Evolutionary conservation across 23 tunicate species (phyloP), one percentile per base, ranked within the genome.

Genomic region (Clavelina lepadiformis): DNA sequence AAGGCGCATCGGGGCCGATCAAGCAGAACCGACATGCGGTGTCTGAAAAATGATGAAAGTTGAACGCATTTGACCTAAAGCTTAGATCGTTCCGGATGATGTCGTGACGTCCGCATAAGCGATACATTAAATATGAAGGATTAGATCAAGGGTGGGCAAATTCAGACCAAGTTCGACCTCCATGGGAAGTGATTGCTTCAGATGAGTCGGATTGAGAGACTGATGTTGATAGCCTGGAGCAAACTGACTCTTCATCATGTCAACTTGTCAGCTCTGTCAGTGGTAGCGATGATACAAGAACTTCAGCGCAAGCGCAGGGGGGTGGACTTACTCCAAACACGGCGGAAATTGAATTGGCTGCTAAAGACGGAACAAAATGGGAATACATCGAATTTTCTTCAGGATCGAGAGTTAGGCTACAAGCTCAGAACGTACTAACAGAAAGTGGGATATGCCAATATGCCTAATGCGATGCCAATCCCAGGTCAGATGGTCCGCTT

Each of bases 231-330:
- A 23, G 31, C 65, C 35, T 26, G 65, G 65, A 59, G 36, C 7
- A 59, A 59, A 59, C 65, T 29, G 65, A 59, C 31, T 59, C 65
- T 59, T 36, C 65, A 59, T 59, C n/a, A 28, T 28, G 65, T 29
- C 65, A 27, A 59, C 65, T 29, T 59, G 65, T 59, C 65, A 29
- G 65, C 65, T 29, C 35, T 29, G 65, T 11, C 36, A 59, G 35
- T 26, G 65, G 36, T 38, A 59, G 36, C 36, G 31, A 59, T 26
- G 65, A 59, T 28, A 59, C 36, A 59, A 24, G 65, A 28, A 59
- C 35, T 29, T 15, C 65, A 59, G 59, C 22, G 23, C 59, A 53
- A 53, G 21, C 59, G 20, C 59, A 53, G 59, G 59, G 21, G 5
- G 59, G 7, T n/a, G n/a, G n/a, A n/a, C 21, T 53, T 53, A n/a